phyloP scores from a whole-genome alignment of 2,888 invertebrate genomes.

The Amphipyra berbera region DNA sequence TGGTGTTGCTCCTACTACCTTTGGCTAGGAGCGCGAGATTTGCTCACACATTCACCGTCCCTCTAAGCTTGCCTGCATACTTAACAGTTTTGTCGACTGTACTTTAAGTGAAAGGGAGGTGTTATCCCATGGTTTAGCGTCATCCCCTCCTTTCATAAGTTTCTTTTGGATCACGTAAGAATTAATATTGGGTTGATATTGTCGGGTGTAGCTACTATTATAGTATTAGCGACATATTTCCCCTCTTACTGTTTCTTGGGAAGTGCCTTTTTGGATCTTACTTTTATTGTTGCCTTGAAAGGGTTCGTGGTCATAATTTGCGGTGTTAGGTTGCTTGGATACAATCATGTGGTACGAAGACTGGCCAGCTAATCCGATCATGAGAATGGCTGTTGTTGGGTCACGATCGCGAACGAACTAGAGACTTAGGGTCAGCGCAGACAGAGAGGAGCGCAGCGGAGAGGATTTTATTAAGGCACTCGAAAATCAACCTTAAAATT shows the following conservation, averaged over 20 bases:
- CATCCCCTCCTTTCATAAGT: conserved; percentile 4
- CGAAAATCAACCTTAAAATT: too few relatives aligned
- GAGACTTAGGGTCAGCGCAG: too few relatives aligned
- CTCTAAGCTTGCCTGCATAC: too few relatives aligned
- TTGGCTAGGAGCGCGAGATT: too few relatives aligned
- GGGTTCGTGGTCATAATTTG: conserved; percentile 2
- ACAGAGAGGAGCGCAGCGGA: too few relatives aligned
- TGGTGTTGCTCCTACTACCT: too few relatives aligned
- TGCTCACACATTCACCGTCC: too few relatives aligned
- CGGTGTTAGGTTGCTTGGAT: not conserved
- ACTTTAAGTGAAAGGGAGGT: conserved; percentile 25
- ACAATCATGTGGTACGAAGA: not conserved
- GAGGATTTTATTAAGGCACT: too few relatives aligned
- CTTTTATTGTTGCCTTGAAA: conserved; percentile 6
- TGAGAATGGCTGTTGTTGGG: not conserved
- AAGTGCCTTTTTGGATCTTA: too few relatives aligned
- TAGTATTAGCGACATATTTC: not conserved
- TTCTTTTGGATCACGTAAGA: not conserved
- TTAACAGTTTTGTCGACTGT: too few relatives aligned
- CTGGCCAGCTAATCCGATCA: not conserved
- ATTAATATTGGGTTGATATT: not conserved
- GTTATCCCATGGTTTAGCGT: conserved; percentile 13
- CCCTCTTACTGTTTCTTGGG: not conserved
- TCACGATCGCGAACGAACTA: too few relatives aligned
- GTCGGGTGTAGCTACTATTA: not conserved